These are phyloP conservation scores for Chlorospingus semifuscus DNA, from an alignment of 2,797 vertebrate genomes.

Conservation along the genomic window DNA sequence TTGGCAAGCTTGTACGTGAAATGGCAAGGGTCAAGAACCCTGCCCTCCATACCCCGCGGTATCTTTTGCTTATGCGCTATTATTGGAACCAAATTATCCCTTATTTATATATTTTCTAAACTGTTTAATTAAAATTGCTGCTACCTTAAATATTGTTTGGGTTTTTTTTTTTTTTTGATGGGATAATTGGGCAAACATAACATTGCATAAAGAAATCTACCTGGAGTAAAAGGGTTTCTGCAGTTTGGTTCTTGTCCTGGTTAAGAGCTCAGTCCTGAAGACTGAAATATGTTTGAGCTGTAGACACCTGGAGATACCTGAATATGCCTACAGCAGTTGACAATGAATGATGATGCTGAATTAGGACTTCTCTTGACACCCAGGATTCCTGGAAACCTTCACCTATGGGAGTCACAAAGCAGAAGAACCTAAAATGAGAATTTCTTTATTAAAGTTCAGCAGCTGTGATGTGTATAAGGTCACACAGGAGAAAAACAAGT, in stretches of 20 bases:
- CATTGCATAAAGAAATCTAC: not conserved
- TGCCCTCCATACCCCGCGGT: too few relatives aligned
- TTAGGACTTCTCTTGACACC: not conserved
- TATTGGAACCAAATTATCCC: too few relatives aligned
- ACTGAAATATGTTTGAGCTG: not conserved
- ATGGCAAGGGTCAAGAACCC: too few relatives aligned
- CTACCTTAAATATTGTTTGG: too few relatives aligned
- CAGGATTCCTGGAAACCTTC: not conserved
- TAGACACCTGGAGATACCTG: not conserved
- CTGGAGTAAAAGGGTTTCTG: not conserved
- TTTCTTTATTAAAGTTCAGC: not conserved
- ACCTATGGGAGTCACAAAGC: not conserved
- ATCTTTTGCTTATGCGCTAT: too few relatives aligned
- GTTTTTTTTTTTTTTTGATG: too few relatives aligned
- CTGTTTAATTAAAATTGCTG: too few relatives aligned
- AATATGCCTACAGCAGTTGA: rapidly evolving
- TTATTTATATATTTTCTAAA: too few relatives aligned
- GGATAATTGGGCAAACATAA: too few relatives aligned
- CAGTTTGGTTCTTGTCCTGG: not conserved
- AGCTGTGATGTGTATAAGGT: not conserved
- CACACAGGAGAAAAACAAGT: not conserved
- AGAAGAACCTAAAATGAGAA: not conserved
- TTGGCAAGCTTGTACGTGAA: too few relatives aligned
- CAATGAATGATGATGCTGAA: not conserved
- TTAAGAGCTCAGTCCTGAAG: not conserved